Evolutionary conservation across 2,113 vertebrate genomes (phyloP), one percentile per base, ranked within the genome.

Genomic region (Indicator maculatus): DNA sequence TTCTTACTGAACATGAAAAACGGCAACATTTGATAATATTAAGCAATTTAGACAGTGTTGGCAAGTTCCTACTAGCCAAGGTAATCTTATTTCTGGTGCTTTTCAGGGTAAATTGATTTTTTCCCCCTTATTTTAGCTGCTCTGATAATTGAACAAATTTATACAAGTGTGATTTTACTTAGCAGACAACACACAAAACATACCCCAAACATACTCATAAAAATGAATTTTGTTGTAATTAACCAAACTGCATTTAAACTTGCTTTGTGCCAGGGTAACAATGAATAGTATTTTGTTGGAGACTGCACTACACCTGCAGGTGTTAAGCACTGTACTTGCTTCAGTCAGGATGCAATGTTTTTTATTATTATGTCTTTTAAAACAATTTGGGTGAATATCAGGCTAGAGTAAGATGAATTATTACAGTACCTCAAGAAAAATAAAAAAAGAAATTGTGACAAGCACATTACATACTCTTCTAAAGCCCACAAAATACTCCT

Each of bases 101-200:
- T 98, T 98, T 97, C 97, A 94, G 93, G 28, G 73, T 92, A 97
- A 98, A 98, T 97, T 98, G 96, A 98, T 97, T 98, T 97, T 95
- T 70, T 41, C 69, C 52, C 21, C 74, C 64, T 77, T 50, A 77
- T 96, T 95, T 97, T 97, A 96, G 96, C 89, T 84, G 45, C 94
- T 95, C 91, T 97, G 88, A 95, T 97, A 97, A 98, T 97, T 98
- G 97, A 96, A 97, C 95, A 95, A 98, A 98, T 91, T 88, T 97
- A 97, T 95, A 97, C 90, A 97, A 96, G 75, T 97, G 96, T 93
- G 95, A 97, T 97, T 98, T 96, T 97, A 97, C 89, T 96, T 96
- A 97, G 90, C 64, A 96, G 77, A 97, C 95, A 96, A 96, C 88
- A 86, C 81, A 96, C 89, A 95, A 97, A 98, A 96, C 78, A 88